A percentile compares a stretch with the other conserved stretches of the same genome.
Evolutionary conservation across 1,140 invertebrate genomes (phyloP).

Genomic region (Drosophila ficusphila): DNA sequence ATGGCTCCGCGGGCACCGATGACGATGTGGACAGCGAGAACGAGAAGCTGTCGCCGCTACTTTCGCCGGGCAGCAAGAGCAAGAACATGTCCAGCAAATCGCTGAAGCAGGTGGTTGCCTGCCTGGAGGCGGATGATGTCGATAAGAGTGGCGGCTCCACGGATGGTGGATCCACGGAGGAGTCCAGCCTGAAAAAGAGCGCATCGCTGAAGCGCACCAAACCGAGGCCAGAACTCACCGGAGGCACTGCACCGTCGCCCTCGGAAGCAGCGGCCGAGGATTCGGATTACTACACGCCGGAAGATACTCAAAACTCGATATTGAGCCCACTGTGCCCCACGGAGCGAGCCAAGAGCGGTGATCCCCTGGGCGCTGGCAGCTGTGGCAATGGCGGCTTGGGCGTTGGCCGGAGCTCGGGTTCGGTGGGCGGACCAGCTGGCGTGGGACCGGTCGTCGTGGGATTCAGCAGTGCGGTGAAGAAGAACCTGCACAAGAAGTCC

Average conservation of each 20-base stretch:
- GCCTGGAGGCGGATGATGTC: slow-evolving; percentile 28
- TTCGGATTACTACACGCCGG: slow-evolving; percentile 90
- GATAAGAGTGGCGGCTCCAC: slow-evolving; percentile 23
- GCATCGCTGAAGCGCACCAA: slow-evolving; percentile 42
- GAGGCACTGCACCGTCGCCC: background rate
- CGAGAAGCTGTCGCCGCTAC: slow-evolving; percentile 90
- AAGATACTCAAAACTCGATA: slow-evolving; percentile 88
- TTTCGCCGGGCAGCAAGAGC: slow-evolving; percentile 85
- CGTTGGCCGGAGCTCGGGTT: slow-evolving; percentile 13
- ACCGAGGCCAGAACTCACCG: slow-evolving; percentile 33
- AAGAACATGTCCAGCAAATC: slow-evolving; percentile 59
- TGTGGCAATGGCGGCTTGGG: background rate
- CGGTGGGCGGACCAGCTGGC: slow-evolving; percentile 7
- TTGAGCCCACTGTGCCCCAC: slow-evolving; percentile 85
- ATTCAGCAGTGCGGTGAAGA: slow-evolving; percentile 62
- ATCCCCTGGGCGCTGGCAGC: slow-evolving; percentile 50
- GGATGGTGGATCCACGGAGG: slow-evolving; percentile 8
- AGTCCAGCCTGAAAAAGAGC: slow-evolving; percentile 31
- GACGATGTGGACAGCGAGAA: slow-evolving; percentile 92
- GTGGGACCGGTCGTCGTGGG: slow-evolving; percentile 38
- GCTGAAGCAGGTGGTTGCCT: slow-evolving; percentile 60
- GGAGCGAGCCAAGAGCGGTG: slow-evolving; percentile 66
- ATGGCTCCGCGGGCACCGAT: slow-evolving; percentile 61
- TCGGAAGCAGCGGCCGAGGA: slow-evolving; percentile 85
- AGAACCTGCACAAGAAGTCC: slow-evolving; percentile 78